Conservation (phyloP, 2,797 vertebrate genomes). For the Trichosurus vulpecula region DNA sequence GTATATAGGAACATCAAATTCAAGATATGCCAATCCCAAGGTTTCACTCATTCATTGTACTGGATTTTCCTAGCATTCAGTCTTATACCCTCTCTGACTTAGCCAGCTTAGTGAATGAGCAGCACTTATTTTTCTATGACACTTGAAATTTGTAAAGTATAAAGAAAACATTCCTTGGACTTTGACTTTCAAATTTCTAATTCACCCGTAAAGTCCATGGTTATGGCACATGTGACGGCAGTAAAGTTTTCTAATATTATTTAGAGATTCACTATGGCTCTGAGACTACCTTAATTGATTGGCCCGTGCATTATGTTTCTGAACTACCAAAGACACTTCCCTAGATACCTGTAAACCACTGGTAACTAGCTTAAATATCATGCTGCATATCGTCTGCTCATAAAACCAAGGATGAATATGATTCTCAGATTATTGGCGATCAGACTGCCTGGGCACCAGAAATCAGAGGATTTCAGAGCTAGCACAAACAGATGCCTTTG, state of each 20-base stretch:
- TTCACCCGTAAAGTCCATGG: neutral
- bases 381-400: neutral
- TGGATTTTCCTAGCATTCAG: neutral
- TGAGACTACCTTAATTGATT: conserved; percentile 44
- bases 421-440: conserved; percentile 24
- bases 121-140: neutral
- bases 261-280: conserved; percentile 52
- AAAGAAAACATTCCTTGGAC: conserved; percentile 27
- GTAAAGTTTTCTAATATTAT: neutral
- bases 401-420: neutral
- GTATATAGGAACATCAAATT: neutral
- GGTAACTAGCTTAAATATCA: conserved; percentile 50
- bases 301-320: conserved; percentile 50
- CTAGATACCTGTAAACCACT: conserved; percentile 46
- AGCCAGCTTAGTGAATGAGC: neutral
- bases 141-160: neutral
- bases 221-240: neutral
- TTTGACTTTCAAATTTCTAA: conserved; percentile 19
- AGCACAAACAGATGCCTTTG: conserved; percentile 10
- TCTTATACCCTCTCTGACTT: neutral
- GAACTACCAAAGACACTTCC: conserved; percentile 49
- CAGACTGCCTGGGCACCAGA: neutral
- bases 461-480: conserved; percentile 29
- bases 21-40: neutral
- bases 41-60: neutral